Evolutionary conservation across 2,797 vertebrate species (phyloP).

Genomic region (Siniperca undulata): DNA sequence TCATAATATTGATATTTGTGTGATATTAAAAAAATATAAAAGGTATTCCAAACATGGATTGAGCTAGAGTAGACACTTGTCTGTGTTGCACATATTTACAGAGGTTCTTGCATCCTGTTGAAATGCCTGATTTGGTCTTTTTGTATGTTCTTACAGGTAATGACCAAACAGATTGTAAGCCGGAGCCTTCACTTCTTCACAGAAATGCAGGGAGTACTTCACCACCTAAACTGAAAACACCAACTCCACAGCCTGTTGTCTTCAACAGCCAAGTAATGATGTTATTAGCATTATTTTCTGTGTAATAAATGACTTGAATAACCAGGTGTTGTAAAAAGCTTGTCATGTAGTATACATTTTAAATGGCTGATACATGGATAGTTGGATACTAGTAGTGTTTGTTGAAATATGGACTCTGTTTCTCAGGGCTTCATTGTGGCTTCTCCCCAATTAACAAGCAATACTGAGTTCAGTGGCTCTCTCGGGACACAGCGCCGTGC

Average conservation of each 20-base stretch:
- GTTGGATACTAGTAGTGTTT: not conserved
- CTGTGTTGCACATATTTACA: not conserved
- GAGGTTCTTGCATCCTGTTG: not conserved
- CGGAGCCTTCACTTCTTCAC: constrained; percentile 14
- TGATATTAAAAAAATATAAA: not conserved
- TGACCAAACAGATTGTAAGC: constrained; percentile 33
- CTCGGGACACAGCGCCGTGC: not conserved
- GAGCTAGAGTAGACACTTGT: not conserved
- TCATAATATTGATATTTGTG: not conserved
- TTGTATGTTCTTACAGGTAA: constrained; percentile 19
- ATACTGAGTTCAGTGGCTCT: not conserved
- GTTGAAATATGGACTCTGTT: not conserved
- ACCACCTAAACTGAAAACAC: constrained; percentile 8
- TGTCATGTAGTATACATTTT: not conserved
- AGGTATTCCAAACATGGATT: not conserved
- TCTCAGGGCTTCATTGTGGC: not conserved
- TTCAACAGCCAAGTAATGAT: constrained; percentile 1
- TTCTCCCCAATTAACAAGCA: constrained; percentile 11
- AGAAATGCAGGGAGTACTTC: not conserved
- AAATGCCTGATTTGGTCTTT: not conserved
- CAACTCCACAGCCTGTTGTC: not conserved
- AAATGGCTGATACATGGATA: not conserved
- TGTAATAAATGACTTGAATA: not conserved
- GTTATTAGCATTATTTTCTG: not conserved
- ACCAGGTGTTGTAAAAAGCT: not conserved